Evolutionary conservation across 2,113 vertebrate genomes (phyloP).

Genomic region (Indicator maculatus): DNA sequence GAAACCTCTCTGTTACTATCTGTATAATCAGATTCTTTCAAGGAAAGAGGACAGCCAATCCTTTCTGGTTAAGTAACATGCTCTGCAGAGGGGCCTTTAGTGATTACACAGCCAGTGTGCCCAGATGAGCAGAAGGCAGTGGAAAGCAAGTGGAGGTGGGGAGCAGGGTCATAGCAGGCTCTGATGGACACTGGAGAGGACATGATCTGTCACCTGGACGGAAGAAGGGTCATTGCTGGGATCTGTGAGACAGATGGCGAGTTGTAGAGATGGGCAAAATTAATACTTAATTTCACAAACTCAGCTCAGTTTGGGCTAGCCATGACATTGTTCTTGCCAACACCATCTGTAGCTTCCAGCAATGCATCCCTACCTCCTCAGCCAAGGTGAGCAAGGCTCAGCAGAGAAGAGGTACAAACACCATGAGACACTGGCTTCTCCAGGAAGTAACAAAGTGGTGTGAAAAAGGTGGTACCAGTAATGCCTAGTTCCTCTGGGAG

Average conservation of each 20-base stretch:
- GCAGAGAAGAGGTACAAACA: not conserved
- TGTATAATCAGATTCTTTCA: not conserved
- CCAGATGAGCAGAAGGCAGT: not conserved
- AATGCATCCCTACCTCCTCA: not conserved
- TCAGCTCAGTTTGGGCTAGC: not conserved
- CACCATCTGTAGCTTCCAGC: conserved; percentile 6
- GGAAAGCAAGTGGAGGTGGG: not conserved
- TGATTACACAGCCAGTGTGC: not conserved
- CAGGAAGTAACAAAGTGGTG: not conserved
- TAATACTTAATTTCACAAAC: conserved; percentile 13
- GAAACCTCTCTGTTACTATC: not conserved
- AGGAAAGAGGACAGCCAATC: not conserved
- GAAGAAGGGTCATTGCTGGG: not conserved
- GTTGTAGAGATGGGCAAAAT: conserved; percentile 6
- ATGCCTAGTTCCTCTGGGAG: not conserved
- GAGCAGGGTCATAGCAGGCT: not conserved
- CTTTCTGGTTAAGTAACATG: not conserved
- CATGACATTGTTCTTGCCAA: not conserved
- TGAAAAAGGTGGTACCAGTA: not conserved
- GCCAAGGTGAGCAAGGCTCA: not conserved
- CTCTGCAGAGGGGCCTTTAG: not conserved
- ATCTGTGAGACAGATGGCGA: conserved; percentile 5
- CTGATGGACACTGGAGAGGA: accelerated
- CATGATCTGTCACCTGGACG: not conserved
- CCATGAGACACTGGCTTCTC: not conserved